Evolutionary conservation across 2,797 vertebrate genomes (phyloP).

Genomic region (Lagorchestes hirsutus): DNA sequence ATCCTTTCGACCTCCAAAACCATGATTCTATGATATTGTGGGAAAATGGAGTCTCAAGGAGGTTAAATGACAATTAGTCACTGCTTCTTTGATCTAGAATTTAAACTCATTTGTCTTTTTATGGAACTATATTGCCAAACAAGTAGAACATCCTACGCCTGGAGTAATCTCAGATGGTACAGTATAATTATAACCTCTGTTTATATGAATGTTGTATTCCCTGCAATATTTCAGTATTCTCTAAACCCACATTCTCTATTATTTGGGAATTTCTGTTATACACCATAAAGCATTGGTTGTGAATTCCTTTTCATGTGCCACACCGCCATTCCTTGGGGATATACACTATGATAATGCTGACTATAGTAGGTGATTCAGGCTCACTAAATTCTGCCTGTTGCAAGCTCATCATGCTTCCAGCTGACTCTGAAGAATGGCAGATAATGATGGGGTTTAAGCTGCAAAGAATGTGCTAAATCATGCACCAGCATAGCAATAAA

Average conservation of each 20-base stretch:
- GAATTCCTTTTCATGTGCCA: not conserved
- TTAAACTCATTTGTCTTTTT: not conserved
- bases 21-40: not conserved
- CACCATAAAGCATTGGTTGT: not conserved
- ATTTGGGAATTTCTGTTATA: slow-evolving; percentile 9
- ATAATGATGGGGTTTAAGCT: not conserved
- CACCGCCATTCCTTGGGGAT: slow-evolving; percentile 10
- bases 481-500: not conserved
- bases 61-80: not conserved
- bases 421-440: slow-evolving; percentile 53
- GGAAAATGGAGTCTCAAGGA: not conserved
- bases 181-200: slow-evolving; percentile 29
- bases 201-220: not conserved
- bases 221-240: slow-evolving; percentile 1
- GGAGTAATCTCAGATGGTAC: slow-evolving; percentile 13
- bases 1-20: not conserved
- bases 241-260: not conserved
- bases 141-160: not conserved
- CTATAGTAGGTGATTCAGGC: slow-evolving; percentile 7
- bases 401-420: slow-evolving; percentile 46
- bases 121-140: slow-evolving; percentile 1
- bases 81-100: not conserved
- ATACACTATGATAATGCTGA: not conserved
- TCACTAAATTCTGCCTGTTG: slow-evolving; percentile 47
- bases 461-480: slow-evolving; percentile 5